These are phyloP conservation scores for Engystomops pustulosus DNA, from an alignment of 2,113 vertebrate species.

Conservation along the genomic window DNA sequence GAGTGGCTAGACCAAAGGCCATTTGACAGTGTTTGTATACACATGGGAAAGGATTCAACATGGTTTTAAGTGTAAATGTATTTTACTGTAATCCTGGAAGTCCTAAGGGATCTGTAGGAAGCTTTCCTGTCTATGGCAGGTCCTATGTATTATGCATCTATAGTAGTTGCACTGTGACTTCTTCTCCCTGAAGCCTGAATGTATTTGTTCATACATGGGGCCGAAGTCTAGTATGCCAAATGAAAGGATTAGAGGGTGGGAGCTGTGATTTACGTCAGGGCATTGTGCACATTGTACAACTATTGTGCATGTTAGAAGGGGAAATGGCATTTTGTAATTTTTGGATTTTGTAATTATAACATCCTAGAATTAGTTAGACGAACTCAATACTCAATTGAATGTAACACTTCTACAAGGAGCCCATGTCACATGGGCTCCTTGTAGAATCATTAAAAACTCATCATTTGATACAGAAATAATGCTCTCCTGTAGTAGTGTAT, in stretches of 20 bases:
- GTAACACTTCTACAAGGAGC: too few species aligned
- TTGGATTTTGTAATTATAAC: too few species aligned
- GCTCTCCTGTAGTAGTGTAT: too few species aligned
- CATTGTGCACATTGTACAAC: neutral
- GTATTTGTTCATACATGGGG: neutral
- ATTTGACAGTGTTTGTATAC: neutral
- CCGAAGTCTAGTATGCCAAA: neutral
- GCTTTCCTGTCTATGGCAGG: neutral
- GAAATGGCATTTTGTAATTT: neutral
- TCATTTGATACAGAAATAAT: neutral
- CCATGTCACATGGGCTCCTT: too few species aligned
- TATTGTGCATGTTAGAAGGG: neutral
- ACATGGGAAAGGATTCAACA: neutral
- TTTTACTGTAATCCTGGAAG: conserved; percentile 7
- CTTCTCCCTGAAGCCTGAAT: neutral
- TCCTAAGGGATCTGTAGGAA: neutral
- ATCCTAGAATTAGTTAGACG: too few species aligned
- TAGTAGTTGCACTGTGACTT: neutral
- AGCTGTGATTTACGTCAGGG: neutral
- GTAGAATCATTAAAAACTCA: neutral
- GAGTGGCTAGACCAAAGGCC: neutral
- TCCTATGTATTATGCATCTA: conserved; percentile 2
- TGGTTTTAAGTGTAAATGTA: neutral
- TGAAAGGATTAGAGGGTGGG: neutral
- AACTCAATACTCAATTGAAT: too few species aligned